Percentiles rank a stretch among this genome's conserved stretches.
phyloP scores from a whole-genome alignment of 2,888 invertebrate species.

The Cremastinae sp. region DNA sequence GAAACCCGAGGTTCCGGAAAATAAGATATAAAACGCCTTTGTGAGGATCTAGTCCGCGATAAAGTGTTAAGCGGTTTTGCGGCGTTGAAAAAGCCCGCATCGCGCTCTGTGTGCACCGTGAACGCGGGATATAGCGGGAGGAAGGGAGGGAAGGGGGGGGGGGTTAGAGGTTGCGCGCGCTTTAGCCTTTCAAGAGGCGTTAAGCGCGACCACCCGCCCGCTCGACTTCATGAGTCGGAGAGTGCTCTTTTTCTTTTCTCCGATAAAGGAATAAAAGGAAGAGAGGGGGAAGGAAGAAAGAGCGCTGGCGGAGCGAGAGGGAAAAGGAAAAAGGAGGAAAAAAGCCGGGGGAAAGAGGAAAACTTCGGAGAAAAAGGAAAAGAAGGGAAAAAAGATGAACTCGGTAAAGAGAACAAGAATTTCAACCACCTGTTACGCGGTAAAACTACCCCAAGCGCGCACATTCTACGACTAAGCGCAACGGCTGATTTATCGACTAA shows the following conservation, averaged over 20 bases:
- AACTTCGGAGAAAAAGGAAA: constrained; percentile 41
- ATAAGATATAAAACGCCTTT: constrained; percentile 60
- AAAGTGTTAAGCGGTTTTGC: constrained; percentile 70
- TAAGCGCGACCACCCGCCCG: constrained; percentile 70
- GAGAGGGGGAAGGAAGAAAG: constrained; percentile 14
- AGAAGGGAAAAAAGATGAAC: constrained; percentile 25
- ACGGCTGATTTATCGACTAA: constrained; percentile 77
- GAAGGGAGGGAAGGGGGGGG: constrained; percentile 6
- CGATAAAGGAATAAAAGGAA: constrained; percentile 77
- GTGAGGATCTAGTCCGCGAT: constrained; percentile 61
- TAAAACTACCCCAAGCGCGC: constrained; percentile 71
- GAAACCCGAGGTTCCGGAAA: constrained; percentile 43
- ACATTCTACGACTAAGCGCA: constrained; percentile 70
- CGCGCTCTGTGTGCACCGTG: constrained; percentile 42
- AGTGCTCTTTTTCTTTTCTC: constrained; percentile 77
- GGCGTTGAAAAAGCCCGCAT: constrained; percentile 60
- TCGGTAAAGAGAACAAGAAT: constrained; percentile 74
- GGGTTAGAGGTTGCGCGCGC: constrained; percentile 61
- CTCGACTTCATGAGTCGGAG: constrained; percentile 77
- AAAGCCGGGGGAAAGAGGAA: constrained; percentile 57
- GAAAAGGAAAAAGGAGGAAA: constrained; percentile 47
- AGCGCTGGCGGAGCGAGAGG: constrained; percentile 40
- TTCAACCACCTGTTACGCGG: constrained; percentile 79
- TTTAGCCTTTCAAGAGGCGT: constrained; percentile 78
- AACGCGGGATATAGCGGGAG: neutral